A percentile compares a stretch with the other conserved stretches of the same genome.
These are phyloP conservation scores for Yponomeuta plumbellus DNA, from an alignment of 2,888 invertebrate genomes.

Conservation along the genomic window DNA sequence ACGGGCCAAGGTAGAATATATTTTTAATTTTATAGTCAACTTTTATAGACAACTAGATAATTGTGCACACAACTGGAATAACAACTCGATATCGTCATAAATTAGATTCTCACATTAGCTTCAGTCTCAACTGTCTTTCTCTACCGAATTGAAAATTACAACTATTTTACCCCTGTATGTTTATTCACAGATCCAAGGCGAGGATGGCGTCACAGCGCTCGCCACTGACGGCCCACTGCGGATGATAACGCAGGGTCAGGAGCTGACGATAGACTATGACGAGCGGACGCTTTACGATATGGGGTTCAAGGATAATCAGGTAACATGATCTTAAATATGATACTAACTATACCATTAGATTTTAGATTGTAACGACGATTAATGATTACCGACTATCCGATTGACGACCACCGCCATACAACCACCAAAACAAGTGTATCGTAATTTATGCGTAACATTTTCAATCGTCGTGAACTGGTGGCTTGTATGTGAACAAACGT, in stretches of 20 bases:
- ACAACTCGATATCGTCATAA: too few relatives aligned
- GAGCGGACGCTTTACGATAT: conserved; percentile 93
- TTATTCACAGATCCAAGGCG: conserved; percentile 59
- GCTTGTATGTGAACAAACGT: too few relatives aligned
- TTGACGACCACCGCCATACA: too few relatives aligned
- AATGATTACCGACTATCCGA: background rate
- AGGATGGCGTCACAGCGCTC: conserved; percentile 73
- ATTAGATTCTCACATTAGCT: too few relatives aligned
- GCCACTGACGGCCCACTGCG: conserved; percentile 90
- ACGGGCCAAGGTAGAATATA: too few relatives aligned
- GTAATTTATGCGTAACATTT: too few relatives aligned
- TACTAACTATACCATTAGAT: too few relatives aligned
- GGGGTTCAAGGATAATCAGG: conserved; percentile 96
- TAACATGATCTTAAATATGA: conserved; percentile 32
- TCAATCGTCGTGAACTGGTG: too few relatives aligned
- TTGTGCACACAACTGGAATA: background rate
- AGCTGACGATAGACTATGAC: conserved; percentile 93
- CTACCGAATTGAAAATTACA: background rate
- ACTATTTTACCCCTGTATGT: too few relatives aligned
- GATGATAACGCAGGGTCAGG: conserved; percentile 96
- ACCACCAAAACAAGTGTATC: background rate
- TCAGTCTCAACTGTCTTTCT: background rate
- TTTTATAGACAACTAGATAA: too few relatives aligned
- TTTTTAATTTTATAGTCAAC: too few relatives aligned
- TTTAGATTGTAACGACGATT: too few relatives aligned